Evolutionary conservation across 2,113 vertebrate genomes (phyloP), one percentile per base, ranked within the genome.

Genomic region (Tauraco erythrolophus): DNA sequence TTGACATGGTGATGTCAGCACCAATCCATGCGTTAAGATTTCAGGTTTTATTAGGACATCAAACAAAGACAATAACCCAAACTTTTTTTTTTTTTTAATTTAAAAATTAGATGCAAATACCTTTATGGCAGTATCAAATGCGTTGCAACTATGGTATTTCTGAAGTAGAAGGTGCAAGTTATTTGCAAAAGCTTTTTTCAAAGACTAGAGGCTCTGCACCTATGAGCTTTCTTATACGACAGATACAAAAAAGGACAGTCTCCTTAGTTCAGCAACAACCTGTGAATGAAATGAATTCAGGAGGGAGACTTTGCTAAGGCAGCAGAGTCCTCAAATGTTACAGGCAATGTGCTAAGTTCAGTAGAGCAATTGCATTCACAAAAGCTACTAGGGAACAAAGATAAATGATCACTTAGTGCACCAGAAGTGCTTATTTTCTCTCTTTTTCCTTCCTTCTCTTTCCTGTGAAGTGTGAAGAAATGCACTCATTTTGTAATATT

Each of bases 51-150:
- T 80, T 84, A 66, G 88, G 45, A 84, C 71, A 94, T 93, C 84
- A 97, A 91, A 71, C 78, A 83, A 95, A 96, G 80, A 87, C 85
- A 96, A 96, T 92, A 94, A 93, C 27, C 25, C 23, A 56, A 77
- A 61, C 9, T 30, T 54, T 24, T 19, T 48, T 19, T 68, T 46
- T 74, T 72, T 69, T 60, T 43, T 16, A 35, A 61, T 69, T 69
- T 92, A 92, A 65, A 94, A 61, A 12, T 31, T 13, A 84, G 70
- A 69, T 79, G 72, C 75, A 77, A 78, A 66, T 88, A 41, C 27
- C 33, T 30, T 65, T 60, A n/a, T 46, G 24, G 22, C 51, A 60
- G 18, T 57, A 70, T 46, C 48, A 75, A 71, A 39, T 77, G 37
- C 75, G 22, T 83, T 85, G 9, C 24, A 88, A 57, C 60, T 96